Percentiles rank a stretch among this genome's conserved stretches.
Conservation (phyloP, 2,113 vertebrate genomes). For the Hypanus sabinus region DNA sequence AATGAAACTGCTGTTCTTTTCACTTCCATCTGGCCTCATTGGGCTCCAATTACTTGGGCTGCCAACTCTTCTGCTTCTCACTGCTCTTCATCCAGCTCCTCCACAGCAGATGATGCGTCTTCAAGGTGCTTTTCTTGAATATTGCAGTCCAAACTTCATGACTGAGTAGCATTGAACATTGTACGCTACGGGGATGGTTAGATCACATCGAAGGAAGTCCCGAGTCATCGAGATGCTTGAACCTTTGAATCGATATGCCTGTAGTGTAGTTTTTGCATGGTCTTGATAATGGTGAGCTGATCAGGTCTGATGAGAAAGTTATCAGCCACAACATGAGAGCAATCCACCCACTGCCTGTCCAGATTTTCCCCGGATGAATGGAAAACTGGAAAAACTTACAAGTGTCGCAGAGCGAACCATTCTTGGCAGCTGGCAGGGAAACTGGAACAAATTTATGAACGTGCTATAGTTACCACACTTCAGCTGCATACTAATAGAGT, state of each 20-base stretch:
- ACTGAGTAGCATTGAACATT: no score
- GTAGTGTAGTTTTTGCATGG: neutral
- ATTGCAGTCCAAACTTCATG: neutral
- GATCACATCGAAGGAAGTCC: neutral
- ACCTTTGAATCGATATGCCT: neutral
- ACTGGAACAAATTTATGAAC: neutral
- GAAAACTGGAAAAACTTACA: neutral
- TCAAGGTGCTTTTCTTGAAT: neutral
- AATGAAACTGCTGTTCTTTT: neutral
- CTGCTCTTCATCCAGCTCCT: neutral
- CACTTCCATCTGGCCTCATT: neutral
- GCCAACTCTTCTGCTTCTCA: neutral
- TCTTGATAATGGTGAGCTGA: no score
- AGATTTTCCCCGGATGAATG: neutral
- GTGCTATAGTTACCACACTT: neutral
- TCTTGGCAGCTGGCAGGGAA: neutral
- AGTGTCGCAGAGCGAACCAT: neutral
- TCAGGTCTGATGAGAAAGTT: no score
- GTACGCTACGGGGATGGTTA: neutral
- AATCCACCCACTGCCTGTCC: no score
- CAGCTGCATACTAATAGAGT: neutral
- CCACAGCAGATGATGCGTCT: neutral
- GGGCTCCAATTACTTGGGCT: neutral
- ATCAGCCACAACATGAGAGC: neutral
- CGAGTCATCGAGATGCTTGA: neutral